Evolutionary conservation across 2,888 invertebrate species (phyloP).

Genomic region (Cryptophagus acutangulus): DNA sequence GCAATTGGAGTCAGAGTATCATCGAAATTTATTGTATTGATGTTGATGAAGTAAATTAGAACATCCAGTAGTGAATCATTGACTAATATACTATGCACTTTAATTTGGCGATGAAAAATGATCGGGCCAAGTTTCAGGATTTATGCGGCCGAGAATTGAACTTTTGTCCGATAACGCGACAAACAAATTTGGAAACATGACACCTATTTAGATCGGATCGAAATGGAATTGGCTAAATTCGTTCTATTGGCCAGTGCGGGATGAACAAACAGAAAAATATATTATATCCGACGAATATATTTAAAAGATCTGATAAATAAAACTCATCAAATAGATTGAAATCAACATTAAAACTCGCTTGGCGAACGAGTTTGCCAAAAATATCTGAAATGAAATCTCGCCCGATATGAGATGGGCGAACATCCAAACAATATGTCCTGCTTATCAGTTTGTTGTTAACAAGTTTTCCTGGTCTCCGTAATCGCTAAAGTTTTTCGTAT

Average conservation of each 20-base stretch:
- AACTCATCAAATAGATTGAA: constrained; percentile 49
- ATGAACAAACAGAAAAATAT: constrained; percentile 1
- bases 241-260: background rate
- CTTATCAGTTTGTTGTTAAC: constrained; percentile 47
- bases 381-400: constrained; percentile 48
- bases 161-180: constrained; percentile 32
- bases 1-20: too few species aligned
- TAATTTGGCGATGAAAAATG: constrained; percentile 27
- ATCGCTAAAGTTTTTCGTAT: constrained; percentile 43
- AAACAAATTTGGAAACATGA: constrained; percentile 41
- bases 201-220: constrained; percentile 40
- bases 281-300: constrained; percentile 18
- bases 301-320: constrained; percentile 46
- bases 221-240: constrained; percentile 25
- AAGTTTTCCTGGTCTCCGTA: constrained; percentile 46
- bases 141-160: constrained; percentile 35
- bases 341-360: constrained; percentile 47
- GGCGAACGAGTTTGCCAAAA: constrained; percentile 36
- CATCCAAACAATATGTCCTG: constrained; percentile 48
- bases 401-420: constrained; percentile 43
- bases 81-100: too few species aligned
- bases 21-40: too few species aligned
- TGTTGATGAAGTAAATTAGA: too few species aligned
- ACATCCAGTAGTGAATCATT: too few species aligned
- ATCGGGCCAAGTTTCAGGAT: constrained; percentile 28